Base-by-base conservation (phyloP, 2,888 invertebrate species). In the Acronicta leporina region DNA sequence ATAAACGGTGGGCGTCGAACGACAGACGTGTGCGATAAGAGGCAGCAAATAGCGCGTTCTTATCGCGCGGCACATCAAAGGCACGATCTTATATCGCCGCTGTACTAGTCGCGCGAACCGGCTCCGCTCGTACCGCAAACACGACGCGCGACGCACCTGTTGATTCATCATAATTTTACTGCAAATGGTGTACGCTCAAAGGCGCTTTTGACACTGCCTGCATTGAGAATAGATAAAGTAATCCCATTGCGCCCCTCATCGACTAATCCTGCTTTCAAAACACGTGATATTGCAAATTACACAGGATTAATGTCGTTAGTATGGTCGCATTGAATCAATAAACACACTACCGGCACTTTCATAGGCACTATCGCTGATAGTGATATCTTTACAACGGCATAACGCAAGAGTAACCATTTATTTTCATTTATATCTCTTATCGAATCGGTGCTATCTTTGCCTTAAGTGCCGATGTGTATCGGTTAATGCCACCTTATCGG, bases 401-500 rank as follows among this genome's bases (percentile, higher is more conserved):
- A 88, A 84, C 86, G 86, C 84, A 87, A 87, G 84, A 85, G 82
- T 79, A 83, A 83, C 86, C 79, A 86, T 92, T 92, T 92, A 92
- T 90, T 90, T 92, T 85, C 92, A 91, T 91, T 92, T 91, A 90
- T 90, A 88, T 86, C 79, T 77, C 78, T 86, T 91, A 91, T 92
- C 91, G 77, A 78, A 80, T 79, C 68, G 81, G 57, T 77, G 83
- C 76, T 89, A 87, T 89, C 87, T 81, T 72, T 78, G 84, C 84
- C 86, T 86, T 90, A 89, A 92, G 91, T 91, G 90, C 82, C 88
- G 92, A 92, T 92, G 84, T 86, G 81, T 90, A 92, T 92, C 92
- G 86, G 75, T 77, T 90, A 91, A 91, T 90, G 86, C 89, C 80
- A 74, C 74, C 62, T 80, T 90, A 90, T 89, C 89, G 79, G 74